phyloP scores from a whole-genome alignment of 2,113 vertebrate genomes.

The Ia io region DNA sequence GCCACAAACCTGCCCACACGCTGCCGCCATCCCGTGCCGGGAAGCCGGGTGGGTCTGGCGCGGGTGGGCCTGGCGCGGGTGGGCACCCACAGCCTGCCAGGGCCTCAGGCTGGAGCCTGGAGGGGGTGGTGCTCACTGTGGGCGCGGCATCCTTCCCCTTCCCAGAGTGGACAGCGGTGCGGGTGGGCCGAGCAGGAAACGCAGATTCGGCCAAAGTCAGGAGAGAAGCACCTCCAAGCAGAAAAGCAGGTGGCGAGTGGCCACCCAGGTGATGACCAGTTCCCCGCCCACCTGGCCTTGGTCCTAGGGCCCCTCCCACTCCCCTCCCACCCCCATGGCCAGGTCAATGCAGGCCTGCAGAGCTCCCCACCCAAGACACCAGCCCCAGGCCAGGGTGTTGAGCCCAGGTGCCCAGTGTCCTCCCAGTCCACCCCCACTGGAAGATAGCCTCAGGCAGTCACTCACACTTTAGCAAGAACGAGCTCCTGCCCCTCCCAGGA shows the following conservation, averaged over 20 bases:
- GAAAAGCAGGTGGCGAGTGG: conserved; percentile 45
- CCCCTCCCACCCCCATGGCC: not conserved
- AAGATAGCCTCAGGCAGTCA: not conserved
- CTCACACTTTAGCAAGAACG: not conserved
- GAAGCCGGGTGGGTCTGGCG: not conserved
- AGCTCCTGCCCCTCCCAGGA: not conserved
- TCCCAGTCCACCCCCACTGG: not conserved
- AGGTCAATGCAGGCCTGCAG: not conserved
- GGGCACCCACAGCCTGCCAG: not conserved
- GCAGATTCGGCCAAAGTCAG: conserved; percentile 71
- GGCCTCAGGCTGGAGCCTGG: not conserved
- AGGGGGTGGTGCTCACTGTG: accelerated
- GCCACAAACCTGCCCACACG: not conserved
- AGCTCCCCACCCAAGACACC: accelerated
- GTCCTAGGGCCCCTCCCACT: not conserved
- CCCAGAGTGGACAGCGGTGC: conserved; percentile 41
- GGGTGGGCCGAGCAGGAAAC: conserved; percentile 72
- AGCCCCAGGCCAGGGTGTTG: accelerated
- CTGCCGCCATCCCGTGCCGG: conserved; percentile 19
- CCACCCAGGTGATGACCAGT: not conserved
- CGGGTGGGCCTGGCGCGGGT: not conserved
- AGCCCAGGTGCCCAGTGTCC: not conserved
- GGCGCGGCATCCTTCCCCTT: accelerated
- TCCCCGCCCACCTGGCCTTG: not conserved
- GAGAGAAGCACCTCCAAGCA: conserved; percentile 72